Base-by-base conservation (phyloP, 2,888 invertebrate species). In the Caenorhabditis sulstoni region DNA sequence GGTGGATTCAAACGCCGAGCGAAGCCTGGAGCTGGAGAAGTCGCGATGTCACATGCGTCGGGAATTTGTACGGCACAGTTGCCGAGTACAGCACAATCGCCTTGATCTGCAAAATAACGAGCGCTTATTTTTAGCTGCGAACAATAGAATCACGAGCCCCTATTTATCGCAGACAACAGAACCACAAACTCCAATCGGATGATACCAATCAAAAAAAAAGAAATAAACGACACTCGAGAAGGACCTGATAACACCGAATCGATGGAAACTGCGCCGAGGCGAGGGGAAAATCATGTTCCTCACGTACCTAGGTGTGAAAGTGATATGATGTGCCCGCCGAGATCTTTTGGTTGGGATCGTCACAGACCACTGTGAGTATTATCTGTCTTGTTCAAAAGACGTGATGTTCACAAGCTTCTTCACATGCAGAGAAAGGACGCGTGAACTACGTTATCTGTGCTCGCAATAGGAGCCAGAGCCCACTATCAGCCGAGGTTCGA, bases 21-120 rank as follows among this genome's bases (percentile, higher is more conserved):
- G 84, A 80, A 8, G 88, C 82, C 67, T 89, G 89, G 59, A 89
- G 62, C 78, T 88, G 85, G n/a, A 89, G 79, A 45, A 89, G 68
- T 45, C 82, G 71, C 39, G 89, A 85, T 45, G 86, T 87, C 64
- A 88, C 80, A 61, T 88, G 87, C 5, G 82, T 79, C 14, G 89
- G 88, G 79, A 89, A 88, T 35, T 87, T 85, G 83, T 84, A 87
- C 14, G 84, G 85, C n/a, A 88, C 84, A 68, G 82, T 85, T 20
- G 89, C 89, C 49, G 85, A 79, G 81, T 86, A 89, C 57, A 87
- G 75, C 20, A 89, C 81, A 58, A 89, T 80, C n/a, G 87, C 86
- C 49, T 87, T 85, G 45, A 88, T 83, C 85, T 85, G 81, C 14
- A 83, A 81, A 57, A 59, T 45, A 22, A 18, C 44, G 7, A n/a